phyloP scores from a whole-genome alignment of 2,797 vertebrate species.

The Sebastes dallii region DNA sequence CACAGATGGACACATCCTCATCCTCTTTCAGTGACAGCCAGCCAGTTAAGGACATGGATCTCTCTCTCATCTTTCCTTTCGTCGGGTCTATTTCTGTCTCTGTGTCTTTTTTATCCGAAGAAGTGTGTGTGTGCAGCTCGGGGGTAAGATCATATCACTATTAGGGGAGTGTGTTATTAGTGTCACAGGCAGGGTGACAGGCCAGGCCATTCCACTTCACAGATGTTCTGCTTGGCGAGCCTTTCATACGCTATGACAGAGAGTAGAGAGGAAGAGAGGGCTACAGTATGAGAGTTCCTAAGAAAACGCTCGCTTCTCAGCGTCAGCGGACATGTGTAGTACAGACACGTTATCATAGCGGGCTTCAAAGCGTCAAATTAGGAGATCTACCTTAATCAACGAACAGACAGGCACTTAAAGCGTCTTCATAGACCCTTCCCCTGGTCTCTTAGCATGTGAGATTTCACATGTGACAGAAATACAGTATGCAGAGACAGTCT shows the following conservation, averaged over 20 bases:
- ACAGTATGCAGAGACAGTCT: constrained; percentile 8
- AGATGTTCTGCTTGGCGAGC: constrained; percentile 74
- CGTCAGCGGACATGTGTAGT: background rate
- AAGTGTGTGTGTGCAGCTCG: constrained; percentile 55
- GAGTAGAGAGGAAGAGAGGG: constrained; percentile 40
- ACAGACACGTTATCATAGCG: background rate
- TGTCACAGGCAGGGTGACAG: constrained; percentile 79
- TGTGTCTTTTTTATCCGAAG: constrained; percentile 63
- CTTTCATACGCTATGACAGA: constrained; percentile 66
- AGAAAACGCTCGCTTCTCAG: constrained; percentile 1
- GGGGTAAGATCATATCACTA: constrained; percentile 73
- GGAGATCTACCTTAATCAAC: background rate
- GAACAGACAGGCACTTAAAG: background rate
- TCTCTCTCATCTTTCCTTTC: constrained; percentile 72
- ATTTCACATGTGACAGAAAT: constrained; percentile 63
- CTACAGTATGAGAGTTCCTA: constrained; percentile 18
- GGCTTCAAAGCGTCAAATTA: constrained; percentile 10
- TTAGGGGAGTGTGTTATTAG: constrained; percentile 79
- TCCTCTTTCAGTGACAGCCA: constrained; percentile 74
- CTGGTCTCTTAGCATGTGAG: constrained; percentile 28
- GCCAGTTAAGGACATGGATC: constrained; percentile 77
- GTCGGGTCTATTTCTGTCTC: constrained; percentile 74
- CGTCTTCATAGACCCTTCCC: background rate
- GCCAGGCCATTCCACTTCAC: constrained; percentile 64
- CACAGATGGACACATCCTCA: constrained; percentile 65